Conservation (phyloP, 2,113 vertebrate species). For the Dromas ardeola region DNA sequence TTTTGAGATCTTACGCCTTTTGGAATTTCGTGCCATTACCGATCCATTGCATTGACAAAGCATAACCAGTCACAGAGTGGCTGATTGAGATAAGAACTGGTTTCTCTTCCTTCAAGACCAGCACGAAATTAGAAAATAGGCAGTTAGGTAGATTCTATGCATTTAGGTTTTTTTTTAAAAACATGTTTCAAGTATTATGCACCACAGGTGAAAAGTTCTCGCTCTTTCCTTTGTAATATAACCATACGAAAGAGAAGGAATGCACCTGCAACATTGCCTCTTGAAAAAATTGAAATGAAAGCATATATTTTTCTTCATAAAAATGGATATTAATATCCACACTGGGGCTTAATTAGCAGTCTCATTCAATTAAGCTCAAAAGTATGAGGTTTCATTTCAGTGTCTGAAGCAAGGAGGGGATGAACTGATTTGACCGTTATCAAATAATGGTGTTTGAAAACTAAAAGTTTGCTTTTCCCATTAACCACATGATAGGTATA, state of each 20-base stretch:
- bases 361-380: neutral
- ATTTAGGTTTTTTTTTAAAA: neutral
- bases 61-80: neutral
- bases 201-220: conserved; percentile 11
- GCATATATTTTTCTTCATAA: neutral
- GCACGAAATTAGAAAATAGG: neutral
- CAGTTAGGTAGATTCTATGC: neutral
- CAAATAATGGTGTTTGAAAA: neutral
- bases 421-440: neutral
- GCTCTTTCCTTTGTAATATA: neutral
- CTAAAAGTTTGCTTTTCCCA: neutral
- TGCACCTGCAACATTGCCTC: neutral
- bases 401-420: neutral
- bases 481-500: neutral
- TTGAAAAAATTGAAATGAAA: neutral
- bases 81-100: neutral
- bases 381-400: neutral
- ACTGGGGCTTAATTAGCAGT: neutral
- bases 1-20: neutral
- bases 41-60: neutral
- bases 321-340: neutral
- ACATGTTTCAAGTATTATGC: conserved; percentile 1
- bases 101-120: neutral
- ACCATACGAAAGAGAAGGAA: neutral
- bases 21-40: neutral